Percentiles rank a stretch among this genome's conserved stretches.
These are phyloP conservation scores for Chitala chitala DNA, from an alignment of 2,113 vertebrate species.

Conservation along the genomic window DNA sequence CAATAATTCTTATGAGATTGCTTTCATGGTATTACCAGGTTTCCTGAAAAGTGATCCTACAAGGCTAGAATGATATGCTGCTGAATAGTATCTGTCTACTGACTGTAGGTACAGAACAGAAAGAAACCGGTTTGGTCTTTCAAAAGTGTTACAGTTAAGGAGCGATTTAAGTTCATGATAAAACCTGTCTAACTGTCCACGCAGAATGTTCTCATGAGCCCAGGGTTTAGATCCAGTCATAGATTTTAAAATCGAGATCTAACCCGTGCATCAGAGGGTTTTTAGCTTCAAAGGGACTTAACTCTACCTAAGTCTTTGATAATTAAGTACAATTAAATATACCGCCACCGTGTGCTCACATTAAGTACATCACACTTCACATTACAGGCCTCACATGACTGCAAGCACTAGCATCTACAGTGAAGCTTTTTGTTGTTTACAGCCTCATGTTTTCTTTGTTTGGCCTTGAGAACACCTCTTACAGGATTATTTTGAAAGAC, in stretches of 20 bases:
- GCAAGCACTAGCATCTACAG: background rate
- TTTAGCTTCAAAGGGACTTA: background rate
- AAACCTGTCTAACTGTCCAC: too few species aligned
- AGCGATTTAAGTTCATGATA: too few species aligned
- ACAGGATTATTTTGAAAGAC: slow-evolving; percentile 50
- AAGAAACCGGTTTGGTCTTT: too few species aligned
- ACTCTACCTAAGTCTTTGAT: background rate
- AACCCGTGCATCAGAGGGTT: background rate
- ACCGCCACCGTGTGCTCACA: background rate
- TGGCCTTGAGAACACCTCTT: slow-evolving; percentile 50
- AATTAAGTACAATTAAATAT: background rate
- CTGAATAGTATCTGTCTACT: too few species aligned
- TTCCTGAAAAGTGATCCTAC: too few species aligned
- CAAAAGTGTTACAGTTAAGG: too few species aligned
- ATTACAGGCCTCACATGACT: background rate
- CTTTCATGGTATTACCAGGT: too few species aligned
- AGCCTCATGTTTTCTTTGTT: slow-evolving; percentile 45
- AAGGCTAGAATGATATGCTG: too few species aligned
- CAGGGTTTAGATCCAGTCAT: too few species aligned
- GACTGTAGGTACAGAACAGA: too few species aligned
- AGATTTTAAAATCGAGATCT: too few species aligned
- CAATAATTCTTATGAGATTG: background rate
- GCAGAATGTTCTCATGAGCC: too few species aligned
- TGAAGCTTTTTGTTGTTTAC: slow-evolving; percentile 36
- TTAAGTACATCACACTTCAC: background rate